phyloP scores from a whole-genome alignment of 2,113 vertebrate genomes.

The Seriola aureovittata region DNA sequence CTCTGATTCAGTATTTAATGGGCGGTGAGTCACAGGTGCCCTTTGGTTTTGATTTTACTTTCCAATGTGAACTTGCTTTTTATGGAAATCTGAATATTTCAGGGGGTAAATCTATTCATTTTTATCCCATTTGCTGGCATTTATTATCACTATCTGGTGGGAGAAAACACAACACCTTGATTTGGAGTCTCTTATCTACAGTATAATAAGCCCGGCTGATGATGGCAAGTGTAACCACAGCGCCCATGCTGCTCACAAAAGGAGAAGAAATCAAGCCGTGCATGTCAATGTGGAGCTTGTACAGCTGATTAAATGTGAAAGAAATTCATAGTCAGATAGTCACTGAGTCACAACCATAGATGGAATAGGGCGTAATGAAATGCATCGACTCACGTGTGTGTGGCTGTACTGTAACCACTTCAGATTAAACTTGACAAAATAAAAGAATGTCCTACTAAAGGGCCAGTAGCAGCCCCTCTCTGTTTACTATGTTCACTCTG shows the following conservation, averaged over 20 bases:
- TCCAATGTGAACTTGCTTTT: neutral
- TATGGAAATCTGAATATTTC: too few species aligned
- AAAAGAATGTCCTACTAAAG: too few species aligned
- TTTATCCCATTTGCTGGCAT: neutral
- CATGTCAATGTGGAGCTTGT: neutral
- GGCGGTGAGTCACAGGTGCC: neutral
- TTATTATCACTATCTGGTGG: too few species aligned
- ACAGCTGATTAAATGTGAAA: too few species aligned
- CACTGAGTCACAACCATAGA: too few species aligned
- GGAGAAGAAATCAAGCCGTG: neutral
- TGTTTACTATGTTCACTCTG: too few species aligned
- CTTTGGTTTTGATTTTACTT: neutral
- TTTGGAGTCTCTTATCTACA: neutral
- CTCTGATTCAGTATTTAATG: neutral
- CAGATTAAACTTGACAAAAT: too few species aligned
- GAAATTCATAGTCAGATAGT: too few species aligned
- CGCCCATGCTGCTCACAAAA: neutral
- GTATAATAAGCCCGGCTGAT: neutral
- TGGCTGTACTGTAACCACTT: too few species aligned
- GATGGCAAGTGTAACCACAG: neutral
- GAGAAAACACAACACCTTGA: neutral
- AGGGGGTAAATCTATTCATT: neutral
- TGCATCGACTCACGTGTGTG: too few species aligned
- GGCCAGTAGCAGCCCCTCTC: too few species aligned
- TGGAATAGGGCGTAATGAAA: too few species aligned